A percentile compares a stretch with the other conserved stretches of the same genome.
Conservation (phyloP, 1,140 invertebrate species). For the Saccostrea glomerata region DNA sequence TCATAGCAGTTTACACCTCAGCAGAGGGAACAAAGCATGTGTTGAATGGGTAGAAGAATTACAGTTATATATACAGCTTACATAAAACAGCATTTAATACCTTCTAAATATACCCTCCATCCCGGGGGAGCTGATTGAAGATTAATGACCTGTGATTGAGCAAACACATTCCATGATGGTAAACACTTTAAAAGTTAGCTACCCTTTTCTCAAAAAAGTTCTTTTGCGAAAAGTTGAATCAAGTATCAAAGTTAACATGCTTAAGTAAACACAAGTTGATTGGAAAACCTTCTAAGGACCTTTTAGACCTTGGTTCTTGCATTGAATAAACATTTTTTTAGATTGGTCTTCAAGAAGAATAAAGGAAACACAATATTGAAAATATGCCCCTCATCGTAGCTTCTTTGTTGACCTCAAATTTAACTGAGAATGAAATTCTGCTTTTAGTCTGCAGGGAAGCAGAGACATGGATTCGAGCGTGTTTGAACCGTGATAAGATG, state of each 20-base stretch:
- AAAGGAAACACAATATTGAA: background rate
- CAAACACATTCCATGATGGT: conserved; percentile 24
- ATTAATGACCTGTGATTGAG: conserved; percentile 34
- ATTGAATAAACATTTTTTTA: background rate
- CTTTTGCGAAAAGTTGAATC: conserved; percentile 1
- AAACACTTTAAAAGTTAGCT: conserved; percentile 17
- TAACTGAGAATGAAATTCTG: background rate
- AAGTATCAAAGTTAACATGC: conserved; percentile 24
- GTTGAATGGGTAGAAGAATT: background rate
- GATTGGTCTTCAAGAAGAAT: background rate
- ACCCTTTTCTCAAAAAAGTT: conserved; percentile 2
- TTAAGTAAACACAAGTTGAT: conserved; percentile 22
- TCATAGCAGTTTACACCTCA: conserved; percentile 25
- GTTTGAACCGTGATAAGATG: conserved; percentile 5
- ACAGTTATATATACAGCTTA: background rate
- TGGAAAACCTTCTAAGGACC: conserved; percentile 19
- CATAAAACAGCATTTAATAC: conserved; percentile 28
- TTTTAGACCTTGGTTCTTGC: conserved; percentile 26
- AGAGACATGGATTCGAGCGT: background rate
- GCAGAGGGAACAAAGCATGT: conserved; percentile 13
- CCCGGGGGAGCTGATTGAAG: conserved; percentile 1
- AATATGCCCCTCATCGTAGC: background rate
- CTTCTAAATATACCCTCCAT: conserved; percentile 20
- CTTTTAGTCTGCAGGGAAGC: background rate
- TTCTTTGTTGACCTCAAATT: conserved; percentile 15